Conservation (phyloP, 2,797 vertebrate genomes). For the Centropyge bicolor region DNA sequence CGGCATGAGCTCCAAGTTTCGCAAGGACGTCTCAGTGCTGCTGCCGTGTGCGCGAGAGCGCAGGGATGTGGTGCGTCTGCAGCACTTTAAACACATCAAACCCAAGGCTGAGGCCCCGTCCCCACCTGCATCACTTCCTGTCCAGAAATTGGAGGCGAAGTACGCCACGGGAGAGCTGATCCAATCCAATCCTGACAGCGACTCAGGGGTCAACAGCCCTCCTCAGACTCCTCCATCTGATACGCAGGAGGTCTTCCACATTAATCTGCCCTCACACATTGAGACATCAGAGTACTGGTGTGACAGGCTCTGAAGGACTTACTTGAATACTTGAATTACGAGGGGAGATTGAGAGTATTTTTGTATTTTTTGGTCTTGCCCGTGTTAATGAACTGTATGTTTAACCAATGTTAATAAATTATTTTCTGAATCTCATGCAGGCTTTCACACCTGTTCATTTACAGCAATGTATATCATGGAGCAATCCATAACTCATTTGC, state of each 20-base stretch:
- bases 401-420: conserved; percentile 69
- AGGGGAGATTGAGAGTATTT: conserved; percentile 53
- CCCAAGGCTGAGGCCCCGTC: conserved; percentile 76
- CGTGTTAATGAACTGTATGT: conserved; percentile 53
- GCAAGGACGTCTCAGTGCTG: conserved; percentile 83
- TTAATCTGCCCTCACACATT: conserved; percentile 77
- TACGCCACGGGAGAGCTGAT: conserved; percentile 18
- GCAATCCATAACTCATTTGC: background rate
- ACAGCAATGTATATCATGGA: background rate
- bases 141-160: conserved; percentile 60
- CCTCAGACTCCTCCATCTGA: conserved; percentile 77
- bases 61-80: conserved; percentile 86
- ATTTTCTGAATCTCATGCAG: conserved; percentile 41
- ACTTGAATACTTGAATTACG: conserved; percentile 53
- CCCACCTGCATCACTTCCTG: conserved; percentile 27
- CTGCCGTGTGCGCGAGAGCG: conserved; percentile 84
- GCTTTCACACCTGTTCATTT: conserved; percentile 44
- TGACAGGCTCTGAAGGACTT: conserved; percentile 85
- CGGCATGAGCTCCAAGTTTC: conserved; percentile 92
- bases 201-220: conserved; percentile 82
- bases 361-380: conserved; percentile 67
- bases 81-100: conserved; percentile 84
- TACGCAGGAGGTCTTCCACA: conserved; percentile 74
- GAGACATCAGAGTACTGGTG: conserved; percentile 88
- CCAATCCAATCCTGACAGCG: conserved; percentile 66